A percentile compares a stretch with the other conserved stretches of the same genome.
phyloP scores from a whole-genome alignment of 2,797 vertebrate genomes.

The Setipinna tenuifilis region DNA sequence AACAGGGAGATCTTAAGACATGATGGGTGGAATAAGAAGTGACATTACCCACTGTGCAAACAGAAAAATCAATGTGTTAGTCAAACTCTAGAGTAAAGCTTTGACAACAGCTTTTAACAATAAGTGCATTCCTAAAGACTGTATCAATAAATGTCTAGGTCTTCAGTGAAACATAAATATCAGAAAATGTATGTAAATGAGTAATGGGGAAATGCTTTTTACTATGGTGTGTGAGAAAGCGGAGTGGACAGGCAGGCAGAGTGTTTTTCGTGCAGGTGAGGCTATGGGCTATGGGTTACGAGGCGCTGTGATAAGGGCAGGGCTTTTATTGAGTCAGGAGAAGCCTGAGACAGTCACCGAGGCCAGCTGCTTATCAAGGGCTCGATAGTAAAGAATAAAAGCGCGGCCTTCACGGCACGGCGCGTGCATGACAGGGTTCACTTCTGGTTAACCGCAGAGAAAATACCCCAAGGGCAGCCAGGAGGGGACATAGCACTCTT shows the following conservation, averaged over 20 bases:
- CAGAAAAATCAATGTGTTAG: background rate
- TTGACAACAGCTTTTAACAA: too few species aligned
- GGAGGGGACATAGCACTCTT: background rate
- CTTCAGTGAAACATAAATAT: too few species aligned
- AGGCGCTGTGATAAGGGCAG: conserved; percentile 69
- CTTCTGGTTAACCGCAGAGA: background rate
- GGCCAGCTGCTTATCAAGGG: conserved; percentile 71
- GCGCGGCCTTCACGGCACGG: background rate
- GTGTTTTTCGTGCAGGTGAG: conserved; percentile 32
- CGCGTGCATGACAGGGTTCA: background rate
- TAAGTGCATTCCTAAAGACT: too few species aligned
- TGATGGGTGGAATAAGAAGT: background rate
- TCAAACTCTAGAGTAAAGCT: background rate
- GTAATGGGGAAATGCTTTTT: background rate
- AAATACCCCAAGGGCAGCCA: background rate
- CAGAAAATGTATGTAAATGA: background rate
- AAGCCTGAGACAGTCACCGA: conserved; percentile 76
- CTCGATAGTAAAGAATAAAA: conserved; percentile 58
- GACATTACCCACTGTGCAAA: background rate
- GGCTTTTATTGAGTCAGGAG: conserved; percentile 74
- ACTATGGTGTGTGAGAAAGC: background rate
- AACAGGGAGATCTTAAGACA: background rate
- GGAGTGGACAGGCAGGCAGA: background rate
- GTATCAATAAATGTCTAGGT: too few species aligned
- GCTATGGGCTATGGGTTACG: conserved; percentile 63